Evolutionary conservation across 2,797 vertebrate species (phyloP).

Genomic region (Hyperoplus immaculatus): DNA sequence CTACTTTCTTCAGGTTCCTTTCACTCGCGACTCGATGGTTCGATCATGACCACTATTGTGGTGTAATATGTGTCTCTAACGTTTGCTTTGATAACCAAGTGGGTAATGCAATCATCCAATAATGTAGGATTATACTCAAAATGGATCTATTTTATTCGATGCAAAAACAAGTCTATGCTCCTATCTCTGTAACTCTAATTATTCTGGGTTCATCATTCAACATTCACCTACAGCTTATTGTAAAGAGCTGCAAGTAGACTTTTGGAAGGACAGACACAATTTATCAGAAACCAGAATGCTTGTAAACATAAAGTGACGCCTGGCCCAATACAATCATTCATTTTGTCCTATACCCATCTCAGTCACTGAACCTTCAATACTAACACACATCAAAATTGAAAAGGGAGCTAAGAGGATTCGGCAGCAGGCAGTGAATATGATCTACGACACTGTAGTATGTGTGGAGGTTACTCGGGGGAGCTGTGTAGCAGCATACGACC

Average conservation of each 20-base stretch:
- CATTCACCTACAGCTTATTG: slow-evolving; percentile 21
- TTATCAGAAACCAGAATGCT: slow-evolving; percentile 36
- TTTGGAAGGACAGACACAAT: slow-evolving; percentile 14
- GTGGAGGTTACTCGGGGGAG: slow-evolving; percentile 43
- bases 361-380: slow-evolving; percentile 50
- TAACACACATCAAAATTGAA: slow-evolving; percentile 47
- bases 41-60: not conserved
- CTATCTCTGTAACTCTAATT: slow-evolving; percentile 4
- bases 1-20: not conserved
- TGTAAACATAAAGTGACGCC: slow-evolving; percentile 44
- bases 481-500: slow-evolving; percentile 25
- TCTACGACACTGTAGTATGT: slow-evolving; percentile 47
- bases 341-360: slow-evolving; percentile 28
- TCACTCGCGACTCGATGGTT: not conserved
- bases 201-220: slow-evolving; percentile 19
- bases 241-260: slow-evolving; percentile 1
- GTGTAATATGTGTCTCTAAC: slow-evolving; percentile 3
- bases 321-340: slow-evolving; percentile 51
- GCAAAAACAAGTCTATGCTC: not conserved
- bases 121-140: not conserved
- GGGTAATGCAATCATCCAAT: not conserved
- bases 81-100: slow-evolving; percentile 11
- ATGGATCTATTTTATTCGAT: not conserved
- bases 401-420: slow-evolving; percentile 39
- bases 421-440: slow-evolving; percentile 47